phyloP scores from a whole-genome alignment of 2,888 invertebrate species.

The Drosophila nigricruria region DNA sequence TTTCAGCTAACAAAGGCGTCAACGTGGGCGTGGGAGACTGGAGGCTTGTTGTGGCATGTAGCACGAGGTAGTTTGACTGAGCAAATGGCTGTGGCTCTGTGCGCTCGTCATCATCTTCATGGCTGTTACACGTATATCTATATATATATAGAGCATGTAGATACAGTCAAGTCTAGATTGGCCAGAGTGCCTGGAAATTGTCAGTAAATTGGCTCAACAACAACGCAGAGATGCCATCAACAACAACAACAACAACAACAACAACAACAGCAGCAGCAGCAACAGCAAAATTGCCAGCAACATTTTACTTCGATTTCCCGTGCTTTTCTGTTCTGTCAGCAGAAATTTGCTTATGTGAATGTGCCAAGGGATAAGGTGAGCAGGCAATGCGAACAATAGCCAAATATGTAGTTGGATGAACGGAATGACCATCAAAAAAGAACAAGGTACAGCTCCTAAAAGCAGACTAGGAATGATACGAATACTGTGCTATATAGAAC shows the following conservation, averaged over 20 bases:
- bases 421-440: constrained; percentile 14
- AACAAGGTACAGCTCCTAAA: constrained; percentile 16
- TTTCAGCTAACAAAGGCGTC: constrained; percentile 80
- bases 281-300: constrained; percentile 64
- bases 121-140: constrained; percentile 56
- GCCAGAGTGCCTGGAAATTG: constrained; percentile 72
- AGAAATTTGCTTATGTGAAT: constrained; percentile 71
- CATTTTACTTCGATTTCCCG: constrained; percentile 77
- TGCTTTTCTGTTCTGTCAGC: constrained; percentile 77
- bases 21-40: constrained; percentile 49
- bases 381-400: constrained; percentile 53
- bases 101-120: constrained; percentile 67
- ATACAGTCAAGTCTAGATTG: constrained; percentile 61
- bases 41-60: constrained; percentile 8
- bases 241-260: constrained; percentile 38
- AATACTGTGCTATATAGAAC: background rate
- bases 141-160: constrained; percentile 18
- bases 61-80: constrained; percentile 37
- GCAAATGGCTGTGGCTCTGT: constrained; percentile 33
- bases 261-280: constrained; percentile 22
- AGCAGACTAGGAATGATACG: constrained; percentile 13
- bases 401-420: constrained; percentile 20
- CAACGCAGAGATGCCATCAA: constrained; percentile 68
- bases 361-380: constrained; percentile 41
- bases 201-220: constrained; percentile 80